Conservation (phyloP, 2,888 invertebrate species). For the Ichneumoninae sp. region DNA sequence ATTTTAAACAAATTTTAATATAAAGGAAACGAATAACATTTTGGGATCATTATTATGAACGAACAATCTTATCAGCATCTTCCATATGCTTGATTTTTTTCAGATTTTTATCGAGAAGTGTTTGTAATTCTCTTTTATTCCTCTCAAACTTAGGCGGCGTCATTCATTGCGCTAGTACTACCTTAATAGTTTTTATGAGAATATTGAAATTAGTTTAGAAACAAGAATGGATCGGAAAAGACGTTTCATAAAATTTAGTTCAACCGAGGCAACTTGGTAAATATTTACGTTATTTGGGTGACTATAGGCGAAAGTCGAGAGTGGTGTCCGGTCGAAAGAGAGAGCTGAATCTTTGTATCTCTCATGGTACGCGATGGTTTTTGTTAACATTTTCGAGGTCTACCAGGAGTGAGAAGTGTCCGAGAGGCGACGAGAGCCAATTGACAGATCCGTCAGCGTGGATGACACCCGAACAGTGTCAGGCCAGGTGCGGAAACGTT, state of each 20-base stretch:
- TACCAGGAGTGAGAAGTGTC: constrained; percentile 63
- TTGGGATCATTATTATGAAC: too few species aligned
- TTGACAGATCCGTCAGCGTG: constrained; percentile 83
- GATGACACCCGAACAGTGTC: constrained; percentile 82
- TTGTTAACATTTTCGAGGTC: constrained; percentile 43
- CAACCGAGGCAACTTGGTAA: not conserved
- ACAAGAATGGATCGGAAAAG: not conserved
- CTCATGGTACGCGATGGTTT: constrained; percentile 20
- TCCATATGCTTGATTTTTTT: too few species aligned
- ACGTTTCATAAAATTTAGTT: not conserved
- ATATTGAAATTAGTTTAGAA: not conserved
- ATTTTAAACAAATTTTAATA: too few species aligned
- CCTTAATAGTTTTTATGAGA: not conserved
- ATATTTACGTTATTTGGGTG: constrained; percentile 17
- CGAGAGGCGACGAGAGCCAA: constrained; percentile 74
- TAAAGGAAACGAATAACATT: too few species aligned
- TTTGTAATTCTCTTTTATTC: too few species aligned
- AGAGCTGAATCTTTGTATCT: constrained; percentile 24
- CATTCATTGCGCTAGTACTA: too few species aligned
- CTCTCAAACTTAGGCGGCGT: too few species aligned
- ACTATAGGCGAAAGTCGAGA: constrained; percentile 40
- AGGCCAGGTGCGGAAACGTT: constrained; percentile 71
- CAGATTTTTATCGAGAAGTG: too few species aligned
- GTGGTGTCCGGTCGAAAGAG: constrained; percentile 27
- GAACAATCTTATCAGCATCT: too few species aligned